Evolutionary conservation across 2,113 vertebrate genomes (phyloP).

Genomic region (Lasiurus borealis): DNA sequence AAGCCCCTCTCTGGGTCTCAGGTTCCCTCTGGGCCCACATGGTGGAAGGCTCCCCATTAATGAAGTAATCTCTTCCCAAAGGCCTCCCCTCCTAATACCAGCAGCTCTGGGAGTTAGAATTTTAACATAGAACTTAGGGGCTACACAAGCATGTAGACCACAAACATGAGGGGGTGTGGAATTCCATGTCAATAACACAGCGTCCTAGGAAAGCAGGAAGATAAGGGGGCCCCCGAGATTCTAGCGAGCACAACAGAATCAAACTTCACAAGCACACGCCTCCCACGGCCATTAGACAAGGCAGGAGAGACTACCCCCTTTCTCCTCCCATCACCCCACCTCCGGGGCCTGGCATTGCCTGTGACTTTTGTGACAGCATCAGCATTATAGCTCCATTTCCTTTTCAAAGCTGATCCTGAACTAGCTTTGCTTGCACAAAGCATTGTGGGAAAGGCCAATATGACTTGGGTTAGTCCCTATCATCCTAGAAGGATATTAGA

Average conservation of each 20-base stretch:
- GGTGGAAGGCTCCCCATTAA: not conserved
- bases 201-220: not conserved
- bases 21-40: not conserved
- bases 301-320: fast-evolving
- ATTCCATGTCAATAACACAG: not conserved
- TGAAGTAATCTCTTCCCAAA: not conserved
- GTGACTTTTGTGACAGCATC: no score
- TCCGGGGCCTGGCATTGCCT: no score
- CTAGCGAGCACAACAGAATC: not conserved
- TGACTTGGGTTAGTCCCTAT: not conserved
- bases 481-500: not conserved
- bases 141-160: not conserved
- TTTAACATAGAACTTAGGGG: not conserved
- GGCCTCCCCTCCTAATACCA: not conserved
- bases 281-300: no score
- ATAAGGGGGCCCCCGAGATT: not conserved
- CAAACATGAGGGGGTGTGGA: fast-evolving
- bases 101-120: not conserved
- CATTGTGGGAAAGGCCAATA: not conserved
- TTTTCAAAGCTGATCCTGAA: not conserved
- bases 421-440: no score
- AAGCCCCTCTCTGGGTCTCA: no score
- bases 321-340: not conserved
- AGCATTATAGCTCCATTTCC: not conserved
- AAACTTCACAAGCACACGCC: not conserved